Evolutionary conservation across 2,888 invertebrate species (phyloP).

Genomic region (Teleiodes luculella): DNA sequence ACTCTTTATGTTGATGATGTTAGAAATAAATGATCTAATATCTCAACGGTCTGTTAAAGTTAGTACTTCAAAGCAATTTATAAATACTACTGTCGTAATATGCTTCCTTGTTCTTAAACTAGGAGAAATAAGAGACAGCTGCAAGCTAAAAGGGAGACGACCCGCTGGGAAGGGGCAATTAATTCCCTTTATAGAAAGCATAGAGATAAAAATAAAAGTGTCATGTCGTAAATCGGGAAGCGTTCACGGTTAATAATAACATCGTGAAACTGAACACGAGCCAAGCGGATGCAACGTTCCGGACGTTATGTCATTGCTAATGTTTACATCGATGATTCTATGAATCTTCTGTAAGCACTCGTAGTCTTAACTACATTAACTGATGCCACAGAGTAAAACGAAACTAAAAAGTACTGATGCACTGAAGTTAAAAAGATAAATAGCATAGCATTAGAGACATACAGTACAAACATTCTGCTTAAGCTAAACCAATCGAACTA

Average conservation of each 20-base stretch:
- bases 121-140: not conserved
- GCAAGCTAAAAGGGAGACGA: not conserved
- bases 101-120: not conserved
- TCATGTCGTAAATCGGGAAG: conserved; percentile 42
- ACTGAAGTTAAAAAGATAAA: too few relatives aligned
- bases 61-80: not conserved
- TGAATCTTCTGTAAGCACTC: not conserved
- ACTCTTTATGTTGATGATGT: not conserved
- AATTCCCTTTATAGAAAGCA: conserved; percentile 28
- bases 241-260: conserved; percentile 47
- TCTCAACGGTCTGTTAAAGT: not conserved
- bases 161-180: conserved; percentile 13
- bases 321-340: conserved; percentile 12
- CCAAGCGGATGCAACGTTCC: conserved; percentile 74
- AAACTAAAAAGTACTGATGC: too few relatives aligned
- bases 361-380: too few relatives aligned
- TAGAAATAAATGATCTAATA: not conserved
- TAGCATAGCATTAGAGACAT: too few relatives aligned
- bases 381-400: too few relatives aligned
- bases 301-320: conserved; percentile 55
- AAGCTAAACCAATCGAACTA: too few relatives aligned
- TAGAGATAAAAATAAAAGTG: conserved; percentile 31
- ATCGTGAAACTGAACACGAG: conserved; percentile 46
- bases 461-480: too few relatives aligned
- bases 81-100: not conserved